phyloP scores from a whole-genome alignment of 1,140 invertebrate genomes.

The Limonius californicus region DNA sequence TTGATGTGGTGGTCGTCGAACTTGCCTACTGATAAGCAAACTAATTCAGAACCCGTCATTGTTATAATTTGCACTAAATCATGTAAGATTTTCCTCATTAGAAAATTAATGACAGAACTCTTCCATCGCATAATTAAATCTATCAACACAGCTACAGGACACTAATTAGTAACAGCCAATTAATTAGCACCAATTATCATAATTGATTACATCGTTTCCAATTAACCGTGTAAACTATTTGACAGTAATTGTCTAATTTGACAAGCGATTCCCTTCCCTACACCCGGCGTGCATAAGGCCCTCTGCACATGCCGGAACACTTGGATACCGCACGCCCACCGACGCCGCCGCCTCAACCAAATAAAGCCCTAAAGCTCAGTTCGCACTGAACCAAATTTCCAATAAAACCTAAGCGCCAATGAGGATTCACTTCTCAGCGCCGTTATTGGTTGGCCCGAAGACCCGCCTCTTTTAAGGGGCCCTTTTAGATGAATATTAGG shows the following conservation, averaged over 20 bases:
- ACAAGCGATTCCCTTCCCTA: constrained; percentile 26
- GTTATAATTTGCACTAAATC: too few species aligned
- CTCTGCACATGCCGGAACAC: not conserved
- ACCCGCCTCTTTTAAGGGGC: constrained; percentile 37
- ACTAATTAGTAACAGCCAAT: constrained; percentile 43
- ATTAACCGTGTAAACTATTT: constrained; percentile 44
- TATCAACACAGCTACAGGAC: constrained; percentile 25
- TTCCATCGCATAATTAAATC: not conserved
- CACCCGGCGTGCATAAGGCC: not conserved
- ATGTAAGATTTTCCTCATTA: too few species aligned
- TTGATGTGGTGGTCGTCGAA: too few species aligned
- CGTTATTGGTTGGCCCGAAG: constrained; percentile 37
- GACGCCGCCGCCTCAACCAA: not conserved
- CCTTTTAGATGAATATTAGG: constrained; percentile 45
- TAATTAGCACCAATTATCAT: constrained; percentile 46
- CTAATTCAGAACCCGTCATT: too few species aligned
- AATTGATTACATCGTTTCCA: constrained; percentile 47
- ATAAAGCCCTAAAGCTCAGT: not conserved
- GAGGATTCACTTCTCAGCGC: constrained; percentile 12
- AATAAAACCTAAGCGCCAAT: constrained; percentile 19
- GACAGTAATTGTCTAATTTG: constrained; percentile 35
- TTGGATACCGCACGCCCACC: not conserved
- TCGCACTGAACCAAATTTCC: not conserved
- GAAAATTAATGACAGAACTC: too few species aligned
- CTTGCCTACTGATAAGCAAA: too few species aligned